Evolutionary conservation across 2,888 invertebrate species (phyloP), one percentile per base, ranked within the genome.

Genomic region (Chloroclystis v-ata): DNA sequence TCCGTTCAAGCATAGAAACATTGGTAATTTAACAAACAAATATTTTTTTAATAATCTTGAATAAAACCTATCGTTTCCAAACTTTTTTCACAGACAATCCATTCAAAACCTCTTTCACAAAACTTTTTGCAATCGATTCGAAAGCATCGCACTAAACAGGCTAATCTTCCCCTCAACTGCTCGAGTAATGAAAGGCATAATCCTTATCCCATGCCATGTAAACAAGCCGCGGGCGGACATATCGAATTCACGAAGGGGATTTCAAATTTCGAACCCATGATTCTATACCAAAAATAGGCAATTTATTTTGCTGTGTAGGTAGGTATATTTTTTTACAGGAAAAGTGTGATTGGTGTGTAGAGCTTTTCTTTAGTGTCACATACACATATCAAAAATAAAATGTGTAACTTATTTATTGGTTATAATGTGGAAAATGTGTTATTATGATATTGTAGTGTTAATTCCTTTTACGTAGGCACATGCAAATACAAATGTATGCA

Each of bases 161-260:
- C 49, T 43, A 50, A 50, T 50, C 50, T 46, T 46, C 46, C 46
- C 49, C 49, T 39, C 49, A 49, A 43, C 45, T 50, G 50, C 43
- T 57, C 55, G 43, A 37, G 45, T 55, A 55, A 57, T 55, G 55
- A 57, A 57, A 53, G 53, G 42, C 37, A 47, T 55, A 57, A 57
- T 57, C 54, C 52, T 41, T 28, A 52, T 49, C 52, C 50, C 49
- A 24, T 46, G 42, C 49, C 47, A 49, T 56, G 58, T 54, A 59
- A 59, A 56, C 56, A 59, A 40, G 59, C 59, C 58, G n/a, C 30
- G 20, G 58, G 58, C 54, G 41, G 45, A 52, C 53, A 53, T 81
- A 68, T 71, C 64, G 67, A 65, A 68, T 73, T 70, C 61, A 63
- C 65, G 59, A 56, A 62, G 67, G 72, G 75, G 75, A 75, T 70